A percentile compares a stretch with the other conserved stretches of the same genome.
phyloP scores from a whole-genome alignment of 2,113 vertebrate genomes.

The Daphoenositta chrysoptera region DNA sequence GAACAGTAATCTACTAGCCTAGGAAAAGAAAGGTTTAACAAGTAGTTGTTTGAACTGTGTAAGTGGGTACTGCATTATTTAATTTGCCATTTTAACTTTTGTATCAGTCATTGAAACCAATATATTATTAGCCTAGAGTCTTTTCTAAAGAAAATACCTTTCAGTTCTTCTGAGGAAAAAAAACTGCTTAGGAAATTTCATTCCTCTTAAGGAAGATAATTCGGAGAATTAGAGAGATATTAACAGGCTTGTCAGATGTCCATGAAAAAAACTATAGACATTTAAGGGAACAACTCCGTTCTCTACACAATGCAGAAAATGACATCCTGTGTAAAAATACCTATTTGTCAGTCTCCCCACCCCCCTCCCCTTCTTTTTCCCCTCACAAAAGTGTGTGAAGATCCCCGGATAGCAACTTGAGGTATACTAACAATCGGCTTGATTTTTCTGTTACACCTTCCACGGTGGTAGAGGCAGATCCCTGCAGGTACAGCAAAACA shows the following conservation, averaged over 20 bases:
- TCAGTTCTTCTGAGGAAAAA: not conserved
- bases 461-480: not conserved
- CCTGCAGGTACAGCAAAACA: not conserved
- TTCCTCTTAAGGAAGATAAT: not conserved
- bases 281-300: not conserved
- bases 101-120: not conserved
- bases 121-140: not conserved
- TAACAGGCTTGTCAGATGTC: not conserved
- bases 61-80: not conserved
- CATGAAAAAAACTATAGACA: not conserved
- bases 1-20: not conserved
- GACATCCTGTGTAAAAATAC: not conserved
- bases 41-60: not conserved
- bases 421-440: not conserved
- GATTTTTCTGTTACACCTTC: not conserved
- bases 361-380: rapidly evolving
- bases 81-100: not conserved
- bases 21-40: not conserved
- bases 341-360: not conserved
- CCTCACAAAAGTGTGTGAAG: not conserved
- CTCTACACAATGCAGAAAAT: not conserved
- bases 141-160: not conserved
- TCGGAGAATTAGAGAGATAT: not conserved
- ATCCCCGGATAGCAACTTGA: not conserved
- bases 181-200: not conserved